A percentile compares a stretch with the other conserved stretches of the same genome.
phyloP scores from a whole-genome alignment of 2,797 vertebrate species.

The Siniperca undulata region DNA sequence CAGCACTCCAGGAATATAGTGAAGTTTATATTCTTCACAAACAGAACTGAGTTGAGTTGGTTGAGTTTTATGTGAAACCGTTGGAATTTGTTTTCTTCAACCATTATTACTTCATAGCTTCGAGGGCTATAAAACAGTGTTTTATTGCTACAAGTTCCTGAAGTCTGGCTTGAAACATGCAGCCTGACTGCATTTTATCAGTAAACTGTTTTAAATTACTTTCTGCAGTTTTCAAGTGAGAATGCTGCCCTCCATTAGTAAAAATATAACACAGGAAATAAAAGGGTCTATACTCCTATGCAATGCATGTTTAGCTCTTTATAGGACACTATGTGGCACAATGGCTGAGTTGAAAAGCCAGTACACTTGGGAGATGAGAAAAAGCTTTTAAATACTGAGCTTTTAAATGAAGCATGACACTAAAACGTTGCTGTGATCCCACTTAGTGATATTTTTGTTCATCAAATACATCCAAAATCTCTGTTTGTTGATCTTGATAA shows the following conservation, averaged over 20 bases:
- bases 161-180: slow-evolving; percentile 31
- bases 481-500: slow-evolving; percentile 66
- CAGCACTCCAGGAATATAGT: slow-evolving; percentile 50
- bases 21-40: slow-evolving; percentile 29
- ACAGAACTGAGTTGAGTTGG: background rate
- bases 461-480: slow-evolving; percentile 58
- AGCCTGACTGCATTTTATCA: slow-evolving; percentile 6
- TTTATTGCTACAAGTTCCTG: slow-evolving; percentile 48
- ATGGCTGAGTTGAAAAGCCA: slow-evolving; percentile 45
- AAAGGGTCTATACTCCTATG: slow-evolving; percentile 72
- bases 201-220: slow-evolving; percentile 5
- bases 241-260: slow-evolving; percentile 12
- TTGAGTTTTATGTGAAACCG: slow-evolving; percentile 28
- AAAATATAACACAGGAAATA: slow-evolving; percentile 45
- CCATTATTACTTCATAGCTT: slow-evolving; percentile 16
- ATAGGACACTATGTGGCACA: slow-evolving; percentile 60
- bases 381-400: slow-evolving; percentile 51
- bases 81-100: slow-evolving; percentile 1
- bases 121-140: slow-evolving; percentile 45
- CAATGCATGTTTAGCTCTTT: slow-evolving; percentile 71
- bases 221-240: slow-evolving; percentile 30
- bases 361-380: slow-evolving; percentile 65
- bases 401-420: slow-evolving; percentile 58
- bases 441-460: slow-evolving; percentile 39
- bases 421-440: slow-evolving; percentile 70